A percentile compares a stretch with the other conserved stretches of the same genome.
Conservation (phyloP, 1,140 invertebrate genomes). For the Cydia amplana region DNA sequence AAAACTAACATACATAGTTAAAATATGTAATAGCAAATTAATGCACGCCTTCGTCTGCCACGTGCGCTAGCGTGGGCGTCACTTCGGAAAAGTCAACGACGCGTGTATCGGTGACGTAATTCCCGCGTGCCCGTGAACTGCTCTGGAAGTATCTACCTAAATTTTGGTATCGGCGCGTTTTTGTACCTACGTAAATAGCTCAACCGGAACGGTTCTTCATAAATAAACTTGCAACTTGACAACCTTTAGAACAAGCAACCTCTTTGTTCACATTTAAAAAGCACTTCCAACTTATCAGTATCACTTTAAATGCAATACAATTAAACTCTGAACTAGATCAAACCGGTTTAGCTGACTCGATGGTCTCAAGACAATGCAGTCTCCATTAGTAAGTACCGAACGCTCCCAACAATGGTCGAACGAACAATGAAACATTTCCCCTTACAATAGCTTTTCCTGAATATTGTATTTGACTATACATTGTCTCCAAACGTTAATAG, state of each 20-base stretch:
- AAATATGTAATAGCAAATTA: too few relatives aligned
- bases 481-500: constrained; percentile 61
- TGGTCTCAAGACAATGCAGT: constrained; percentile 65
- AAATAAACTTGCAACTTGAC: background rate
- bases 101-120: too few relatives aligned
- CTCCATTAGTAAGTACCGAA: constrained; percentile 71
- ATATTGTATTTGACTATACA: constrained; percentile 73
- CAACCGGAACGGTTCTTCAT: background rate
- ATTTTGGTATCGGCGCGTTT: too few relatives aligned
- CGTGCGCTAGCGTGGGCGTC: too few relatives aligned
- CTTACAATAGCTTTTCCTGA: constrained; percentile 72
- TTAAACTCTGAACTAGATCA: constrained; percentile 37
- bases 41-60: too few relatives aligned
- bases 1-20: too few relatives aligned
- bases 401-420: constrained; percentile 58
- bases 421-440: constrained; percentile 72
- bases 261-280: background rate
- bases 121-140: too few relatives aligned
- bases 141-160: too few relatives aligned
- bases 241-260: background rate
- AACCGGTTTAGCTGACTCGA: constrained; percentile 54
- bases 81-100: too few relatives aligned
- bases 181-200: too few relatives aligned
- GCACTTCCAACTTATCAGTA: constrained; percentile 7
- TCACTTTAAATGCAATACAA: constrained; percentile 24